Conservation (phyloP, 2,797 vertebrate species). For the Fistularia tabacaria region DNA sequence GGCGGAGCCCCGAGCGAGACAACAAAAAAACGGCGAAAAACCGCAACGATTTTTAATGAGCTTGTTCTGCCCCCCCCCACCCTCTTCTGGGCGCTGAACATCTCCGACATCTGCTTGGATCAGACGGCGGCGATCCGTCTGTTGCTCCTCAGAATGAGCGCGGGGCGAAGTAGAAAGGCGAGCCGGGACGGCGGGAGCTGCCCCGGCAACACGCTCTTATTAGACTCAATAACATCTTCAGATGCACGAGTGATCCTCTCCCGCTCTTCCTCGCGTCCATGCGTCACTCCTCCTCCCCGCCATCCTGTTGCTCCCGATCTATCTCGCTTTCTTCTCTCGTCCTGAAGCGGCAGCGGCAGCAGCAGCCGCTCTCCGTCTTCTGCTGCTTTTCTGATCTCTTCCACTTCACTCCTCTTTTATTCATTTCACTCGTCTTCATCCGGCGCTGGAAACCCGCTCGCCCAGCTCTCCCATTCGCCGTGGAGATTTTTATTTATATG, state of each 20-base stretch:
- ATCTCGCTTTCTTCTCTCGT: slow-evolving; percentile 11
- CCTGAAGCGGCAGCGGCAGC: slow-evolving; percentile 6
- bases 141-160: slow-evolving; percentile 36
- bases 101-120: slow-evolving; percentile 9
- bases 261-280: slow-evolving; percentile 22
- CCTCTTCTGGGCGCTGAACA: too few relatives aligned
- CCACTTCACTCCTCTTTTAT: slow-evolving; percentile 36
- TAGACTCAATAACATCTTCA: slow-evolving; percentile 46
- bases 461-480: too few relatives aligned
- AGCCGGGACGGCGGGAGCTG: slow-evolving; percentile 30
- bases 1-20: too few relatives aligned
- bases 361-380: slow-evolving; percentile 3
- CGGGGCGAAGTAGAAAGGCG: slow-evolving; percentile 32
- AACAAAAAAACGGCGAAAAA: too few relatives aligned
- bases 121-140: slow-evolving; percentile 24
- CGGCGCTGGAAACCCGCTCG: slow-evolving; percentile 11
- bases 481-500: too few relatives aligned
- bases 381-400: slow-evolving; percentile 23
- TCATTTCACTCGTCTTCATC: background rate
- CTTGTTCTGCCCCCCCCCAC: background rate
- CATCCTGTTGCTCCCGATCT: slow-evolving; percentile 30
- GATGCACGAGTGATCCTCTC: slow-evolving; percentile 32
- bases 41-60: too few relatives aligned
- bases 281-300: slow-evolving; percentile 7
- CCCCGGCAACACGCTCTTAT: slow-evolving; percentile 46